phyloP scores from a whole-genome alignment of 2,113 vertebrate species.

The Sinocyclocheilus anophthalmus region DNA sequence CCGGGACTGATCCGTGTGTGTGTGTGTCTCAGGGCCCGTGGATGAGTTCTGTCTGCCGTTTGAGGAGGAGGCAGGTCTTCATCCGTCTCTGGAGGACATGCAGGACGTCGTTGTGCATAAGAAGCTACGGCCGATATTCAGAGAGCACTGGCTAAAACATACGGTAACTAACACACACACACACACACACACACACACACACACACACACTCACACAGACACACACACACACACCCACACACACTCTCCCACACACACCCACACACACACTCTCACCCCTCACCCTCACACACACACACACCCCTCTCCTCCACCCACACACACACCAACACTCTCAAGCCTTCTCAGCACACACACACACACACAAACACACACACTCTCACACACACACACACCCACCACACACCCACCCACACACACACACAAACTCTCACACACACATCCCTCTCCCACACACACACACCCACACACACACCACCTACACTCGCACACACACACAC shows the following conservation, averaged over 20 bases:
- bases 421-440: too few species aligned
- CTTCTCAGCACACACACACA: background rate
- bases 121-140: slow-evolving; percentile 91
- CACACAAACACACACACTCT: too few species aligned
- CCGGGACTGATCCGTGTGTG: background rate
- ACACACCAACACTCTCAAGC: background rate
- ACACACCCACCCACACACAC: too few species aligned
- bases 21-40: slow-evolving; percentile 82
- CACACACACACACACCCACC: too few species aligned
- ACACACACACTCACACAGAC: too few species aligned
- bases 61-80: slow-evolving; percentile 97
- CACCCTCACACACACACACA: background rate
- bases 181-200: too few species aligned
- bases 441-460: too few species aligned
- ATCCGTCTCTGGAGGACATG: slow-evolving; percentile 98
- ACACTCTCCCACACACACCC: background rate
- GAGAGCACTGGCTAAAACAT: slow-evolving; percentile 98
- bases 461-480: too few species aligned
- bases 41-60: slow-evolving; percentile 98
- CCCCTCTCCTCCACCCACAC: too few species aligned
- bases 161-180: too few species aligned
- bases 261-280: background rate
- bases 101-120: slow-evolving; percentile 99
- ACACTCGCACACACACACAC: too few species aligned
- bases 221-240: background rate